Evolutionary conservation across 2,888 invertebrate species (phyloP).

Genomic region (Marasmarcha lunaedactyla): DNA sequence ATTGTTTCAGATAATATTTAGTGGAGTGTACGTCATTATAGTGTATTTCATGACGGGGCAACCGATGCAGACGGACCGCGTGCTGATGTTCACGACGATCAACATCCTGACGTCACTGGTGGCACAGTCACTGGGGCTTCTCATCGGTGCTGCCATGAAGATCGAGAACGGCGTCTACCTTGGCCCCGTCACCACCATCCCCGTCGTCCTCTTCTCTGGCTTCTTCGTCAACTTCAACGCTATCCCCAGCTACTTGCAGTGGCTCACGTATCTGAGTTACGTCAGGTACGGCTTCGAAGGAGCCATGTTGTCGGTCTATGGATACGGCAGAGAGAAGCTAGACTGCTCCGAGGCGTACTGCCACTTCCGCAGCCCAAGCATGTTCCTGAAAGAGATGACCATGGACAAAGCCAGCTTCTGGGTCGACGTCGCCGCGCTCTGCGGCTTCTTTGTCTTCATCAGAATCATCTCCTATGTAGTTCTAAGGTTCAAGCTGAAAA

Average conservation of each 20-base stretch:
- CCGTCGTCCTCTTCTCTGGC: constrained; percentile 92
- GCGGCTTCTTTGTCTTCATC: constrained; percentile 82
- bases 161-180: constrained; percentile 82
- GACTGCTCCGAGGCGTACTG: constrained; percentile 87
- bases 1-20: constrained; percentile 81
- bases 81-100: constrained; percentile 80
- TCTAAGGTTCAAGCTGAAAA: constrained; percentile 81
- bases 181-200: constrained; percentile 92
- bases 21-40: constrained; percentile 87
- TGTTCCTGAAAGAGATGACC: constrained; percentile 87
- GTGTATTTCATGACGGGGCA: constrained; percentile 97
- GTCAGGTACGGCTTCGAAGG: constrained; percentile 93
- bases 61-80: constrained; percentile 88
- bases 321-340: constrained; percentile 83
- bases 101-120: constrained; percentile 88
- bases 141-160: constrained; percentile 93
- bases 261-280: constrained; percentile 92
- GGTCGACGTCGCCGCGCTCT: constrained; percentile 86
- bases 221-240: constrained; percentile 95
- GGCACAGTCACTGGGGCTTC: constrained; percentile 90
- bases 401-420: constrained; percentile 84
- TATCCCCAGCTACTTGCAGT: constrained; percentile 88
- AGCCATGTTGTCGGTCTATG: constrained; percentile 91
- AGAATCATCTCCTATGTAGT: constrained; percentile 86
- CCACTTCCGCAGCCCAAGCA: constrained; percentile 83